Conservation (phyloP, 2,888 invertebrate genomes). For the Tipula lateralis region DNA sequence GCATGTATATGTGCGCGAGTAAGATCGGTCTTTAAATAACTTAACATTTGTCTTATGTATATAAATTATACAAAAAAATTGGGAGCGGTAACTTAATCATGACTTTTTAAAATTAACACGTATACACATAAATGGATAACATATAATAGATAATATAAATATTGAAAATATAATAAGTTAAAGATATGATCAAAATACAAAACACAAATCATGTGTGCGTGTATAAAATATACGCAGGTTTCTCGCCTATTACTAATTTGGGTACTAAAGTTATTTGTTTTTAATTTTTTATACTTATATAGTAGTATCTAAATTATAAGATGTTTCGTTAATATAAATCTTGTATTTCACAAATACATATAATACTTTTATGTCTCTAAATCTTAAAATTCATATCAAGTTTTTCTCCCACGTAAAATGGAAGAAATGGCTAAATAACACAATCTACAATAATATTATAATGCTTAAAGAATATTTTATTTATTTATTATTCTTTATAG, state of each 20-base stretch:
- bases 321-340: not conserved
- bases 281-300: not conserved
- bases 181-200: not conserved
- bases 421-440: not conserved
- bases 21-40: conserved; percentile 1
- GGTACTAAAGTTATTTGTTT: not conserved
- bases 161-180: not conserved
- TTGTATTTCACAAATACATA: not conserved
- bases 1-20: not conserved
- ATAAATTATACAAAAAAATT: not conserved
- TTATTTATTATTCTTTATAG: not conserved
- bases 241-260: not conserved
- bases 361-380: not conserved
- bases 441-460: not conserved
- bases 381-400: not conserved
- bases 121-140: not conserved
- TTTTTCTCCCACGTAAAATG: not conserved
- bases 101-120: conserved; percentile 13
- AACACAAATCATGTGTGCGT: not conserved
- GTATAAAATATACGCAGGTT: not conserved
- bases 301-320: not conserved
- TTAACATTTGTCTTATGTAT: not conserved
- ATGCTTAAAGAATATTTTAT: not conserved
- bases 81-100: conserved; percentile 1
- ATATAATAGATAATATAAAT: not conserved